Percentiles rank a stretch among this genome's conserved stretches.
Conservation (phyloP, 92 coral and sea anemone species). For the Pocillopora grandis region DNA sequence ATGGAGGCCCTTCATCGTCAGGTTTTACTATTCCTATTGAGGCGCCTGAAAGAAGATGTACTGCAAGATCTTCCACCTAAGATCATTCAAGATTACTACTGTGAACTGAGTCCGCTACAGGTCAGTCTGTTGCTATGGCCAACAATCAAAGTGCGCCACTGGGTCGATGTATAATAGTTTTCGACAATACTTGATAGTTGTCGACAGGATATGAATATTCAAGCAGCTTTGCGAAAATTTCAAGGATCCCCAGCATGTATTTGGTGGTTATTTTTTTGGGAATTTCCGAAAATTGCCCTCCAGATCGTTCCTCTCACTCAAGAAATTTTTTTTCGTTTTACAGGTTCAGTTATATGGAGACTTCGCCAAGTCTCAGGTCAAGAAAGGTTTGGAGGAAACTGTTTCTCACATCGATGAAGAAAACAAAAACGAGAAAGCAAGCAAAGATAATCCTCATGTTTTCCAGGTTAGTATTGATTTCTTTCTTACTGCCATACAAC, state of each 20-base stretch:
- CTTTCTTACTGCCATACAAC: too few species aligned
- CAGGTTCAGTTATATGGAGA: slow-evolving; percentile 96
- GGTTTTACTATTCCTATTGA: slow-evolving; percentile 93
- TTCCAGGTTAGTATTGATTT: too few species aligned
- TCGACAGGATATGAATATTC: too few species aligned
- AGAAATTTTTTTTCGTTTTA: not conserved
- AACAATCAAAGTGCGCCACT: too few species aligned
- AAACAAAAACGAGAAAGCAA: slow-evolving; percentile 51
- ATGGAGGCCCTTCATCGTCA: slow-evolving; percentile 99
- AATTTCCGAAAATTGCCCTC: not conserved
- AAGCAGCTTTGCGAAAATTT: too few species aligned
- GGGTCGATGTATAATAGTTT: too few species aligned
- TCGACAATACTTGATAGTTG: too few species aligned
- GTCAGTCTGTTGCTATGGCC: slow-evolving; percentile 31
- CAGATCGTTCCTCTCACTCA: not conserved
- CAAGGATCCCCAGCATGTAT: too few species aligned
- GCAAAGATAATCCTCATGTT: too few species aligned
- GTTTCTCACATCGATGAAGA: slow-evolving; percentile 74
- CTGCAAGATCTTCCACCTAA: slow-evolving; percentile 99
- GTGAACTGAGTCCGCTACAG: slow-evolving; percentile 97
- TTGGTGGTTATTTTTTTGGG: too few species aligned
- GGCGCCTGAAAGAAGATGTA: slow-evolving; percentile 97
- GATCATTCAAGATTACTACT: slow-evolving; percentile 98
- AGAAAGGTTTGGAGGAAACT: slow-evolving; percentile 88
- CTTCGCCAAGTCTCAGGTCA: slow-evolving; percentile 92